These are phyloP conservation scores for Mormyrus proboscirostris DNA, from an alignment of 2,797 vertebrate species.

Conservation along the genomic window DNA sequence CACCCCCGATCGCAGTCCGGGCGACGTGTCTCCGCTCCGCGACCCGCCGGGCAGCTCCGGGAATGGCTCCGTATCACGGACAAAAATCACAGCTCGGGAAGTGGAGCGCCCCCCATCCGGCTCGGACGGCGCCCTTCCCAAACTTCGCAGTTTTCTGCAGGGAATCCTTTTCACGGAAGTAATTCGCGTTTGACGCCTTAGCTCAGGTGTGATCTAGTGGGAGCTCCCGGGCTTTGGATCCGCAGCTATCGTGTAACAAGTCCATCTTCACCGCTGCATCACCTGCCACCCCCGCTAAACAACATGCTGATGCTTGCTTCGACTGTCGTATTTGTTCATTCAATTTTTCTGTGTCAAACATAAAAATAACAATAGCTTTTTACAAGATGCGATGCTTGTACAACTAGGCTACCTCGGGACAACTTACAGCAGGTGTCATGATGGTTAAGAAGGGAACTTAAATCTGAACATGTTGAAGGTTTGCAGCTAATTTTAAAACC, in stretches of 20 bases:
- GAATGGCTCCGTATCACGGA: neutral
- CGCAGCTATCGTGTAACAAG: neutral
- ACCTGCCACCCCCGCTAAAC: neutral
- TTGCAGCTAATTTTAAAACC: neutral
- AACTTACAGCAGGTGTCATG: neutral
- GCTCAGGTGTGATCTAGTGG: neutral
- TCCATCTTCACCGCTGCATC: neutral
- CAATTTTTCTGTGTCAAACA: neutral
- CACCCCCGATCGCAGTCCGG: neutral
- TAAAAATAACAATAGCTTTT: neutral
- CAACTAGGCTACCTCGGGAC: neutral
- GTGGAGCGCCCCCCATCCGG: neutral
- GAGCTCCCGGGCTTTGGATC: neutral
- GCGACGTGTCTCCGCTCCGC: neutral
- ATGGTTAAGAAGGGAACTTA: neutral
- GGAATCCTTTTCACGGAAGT: neutral
- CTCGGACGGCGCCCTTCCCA: neutral
- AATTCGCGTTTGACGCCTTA: neutral
- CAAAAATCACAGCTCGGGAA: neutral
- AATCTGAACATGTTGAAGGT: neutral
- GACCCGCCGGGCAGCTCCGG: neutral
- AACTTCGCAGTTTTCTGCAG: neutral
- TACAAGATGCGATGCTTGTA: neutral
- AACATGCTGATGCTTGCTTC: neutral
- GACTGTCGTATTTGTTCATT: neutral